Evolutionary conservation across 2,113 vertebrate genomes (phyloP).

Genomic region (Serinus canaria): DNA sequence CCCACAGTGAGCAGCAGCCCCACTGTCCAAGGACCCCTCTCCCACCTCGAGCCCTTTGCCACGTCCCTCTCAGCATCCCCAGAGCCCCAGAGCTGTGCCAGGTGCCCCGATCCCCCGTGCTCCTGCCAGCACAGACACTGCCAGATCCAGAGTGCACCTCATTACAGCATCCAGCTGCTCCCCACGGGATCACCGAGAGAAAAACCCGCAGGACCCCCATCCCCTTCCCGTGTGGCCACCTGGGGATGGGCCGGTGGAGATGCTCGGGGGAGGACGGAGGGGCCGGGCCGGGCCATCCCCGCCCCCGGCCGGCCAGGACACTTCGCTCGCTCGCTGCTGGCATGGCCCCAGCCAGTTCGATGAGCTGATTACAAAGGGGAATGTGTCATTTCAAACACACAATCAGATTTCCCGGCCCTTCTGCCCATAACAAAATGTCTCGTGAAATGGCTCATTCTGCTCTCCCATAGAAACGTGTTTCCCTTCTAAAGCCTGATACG

Average conservation of each 20-base stretch:
- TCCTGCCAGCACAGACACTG: background rate
- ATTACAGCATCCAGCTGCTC: background rate
- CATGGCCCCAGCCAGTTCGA: background rate
- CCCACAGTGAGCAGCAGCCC: background rate
- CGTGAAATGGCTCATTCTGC: slow-evolving; percentile 8
- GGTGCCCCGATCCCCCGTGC: background rate
- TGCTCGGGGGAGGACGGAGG: no score
- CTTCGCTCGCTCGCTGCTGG: background rate
- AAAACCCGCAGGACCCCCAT: background rate
- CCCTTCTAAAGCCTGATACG: slow-evolving; percentile 4
- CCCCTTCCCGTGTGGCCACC: rapidly evolving
- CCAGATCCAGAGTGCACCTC: background rate
- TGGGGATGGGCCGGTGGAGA: background rate
- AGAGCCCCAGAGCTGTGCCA: background rate
- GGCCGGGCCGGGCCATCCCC: background rate
- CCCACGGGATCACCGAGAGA: background rate
- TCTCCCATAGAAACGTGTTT: slow-evolving; percentile 19
- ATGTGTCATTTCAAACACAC: slow-evolving; percentile 16
- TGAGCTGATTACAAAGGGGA: slow-evolving; percentile 25
- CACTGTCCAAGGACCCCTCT: background rate
- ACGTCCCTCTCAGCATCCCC: background rate
- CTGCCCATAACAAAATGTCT: slow-evolving; percentile 14
- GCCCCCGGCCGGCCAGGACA: rapidly evolving
- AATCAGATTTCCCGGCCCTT: slow-evolving; percentile 9
- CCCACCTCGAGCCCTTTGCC: background rate